Base-by-base conservation (phyloP, 2,888 invertebrate genomes). In the Smittia sp. region DNA sequence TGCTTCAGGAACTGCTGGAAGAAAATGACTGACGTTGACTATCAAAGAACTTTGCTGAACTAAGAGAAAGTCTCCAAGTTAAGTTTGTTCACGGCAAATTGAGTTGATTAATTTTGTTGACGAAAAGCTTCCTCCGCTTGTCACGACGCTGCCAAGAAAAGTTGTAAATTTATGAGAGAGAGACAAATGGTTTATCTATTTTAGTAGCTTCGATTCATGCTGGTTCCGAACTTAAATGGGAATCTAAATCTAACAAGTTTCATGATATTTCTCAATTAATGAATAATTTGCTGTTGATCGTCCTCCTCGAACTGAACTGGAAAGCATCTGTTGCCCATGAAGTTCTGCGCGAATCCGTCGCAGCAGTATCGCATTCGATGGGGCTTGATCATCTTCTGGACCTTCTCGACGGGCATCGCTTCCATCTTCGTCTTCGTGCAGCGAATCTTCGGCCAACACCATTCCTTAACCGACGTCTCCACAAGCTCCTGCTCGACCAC, bases 361-460 rank as follows among this genome's bases (percentile, higher is more conserved):
- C 73, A 73, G 20, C 73, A 73, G 20, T 65, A 63, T n/a, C 32
- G 54, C 13, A 73, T 24, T 46, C 32, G n/a, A 22, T 65, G 46
- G 18, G 65, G 63, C 46, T 73, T 73, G 4, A 65, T 18, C 15
- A 54, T 25, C 20, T 73, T 73, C 15, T 27, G 38, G 4, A 39
- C 20, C 27, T 73, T 73, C 41, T 65, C 73, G 13, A 73, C 52
- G 1, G 73, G 73, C 46, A 46, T 4, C 25, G 2, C 9, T 65
- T 73, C 65, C n/a, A 46, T 52, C 25, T 73, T 73, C 13, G 63
- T 25, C 15, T 73, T 38, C 6, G 41, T 25, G 22, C 73, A 73
- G 9, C 73, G 63, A 52, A 65, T 63, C 46, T 65, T 73, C n/a
- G 65, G 63, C 73, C 73, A 73, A 27, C 73, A 73, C 73, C 73